A percentile compares a stretch with the other conserved stretches of the same genome.
These are phyloP conservation scores for Platycercus adscitus DNA, from an alignment of 2,113 vertebrate genomes.

Conservation along the genomic window DNA sequence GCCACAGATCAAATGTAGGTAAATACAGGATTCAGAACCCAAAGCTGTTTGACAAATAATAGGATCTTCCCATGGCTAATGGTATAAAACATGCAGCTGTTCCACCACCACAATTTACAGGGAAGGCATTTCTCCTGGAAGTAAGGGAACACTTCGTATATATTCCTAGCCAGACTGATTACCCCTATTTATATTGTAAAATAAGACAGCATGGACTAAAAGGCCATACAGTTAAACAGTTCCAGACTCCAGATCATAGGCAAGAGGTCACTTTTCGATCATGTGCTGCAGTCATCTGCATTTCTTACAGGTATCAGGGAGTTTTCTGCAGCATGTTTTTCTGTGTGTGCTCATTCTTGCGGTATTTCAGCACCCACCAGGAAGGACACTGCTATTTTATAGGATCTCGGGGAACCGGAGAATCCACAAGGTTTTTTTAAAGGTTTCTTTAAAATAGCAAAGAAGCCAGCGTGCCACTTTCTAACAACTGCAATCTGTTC, in stretches of 20 bases:
- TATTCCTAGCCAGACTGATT: conserved; percentile 45
- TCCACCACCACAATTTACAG: conserved; percentile 10
- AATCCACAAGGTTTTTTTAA: not conserved
- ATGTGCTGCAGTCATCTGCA: not conserved
- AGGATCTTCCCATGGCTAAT: not conserved
- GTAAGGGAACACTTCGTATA: conserved; percentile 10
- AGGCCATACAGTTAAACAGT: not conserved
- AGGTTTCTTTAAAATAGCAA: not conserved
- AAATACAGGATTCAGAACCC: not conserved
- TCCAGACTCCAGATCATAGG: not conserved
- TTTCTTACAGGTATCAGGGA: not conserved
- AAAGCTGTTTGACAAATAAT: not conserved
- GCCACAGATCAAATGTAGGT: not conserved
- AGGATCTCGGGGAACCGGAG: not conserved
- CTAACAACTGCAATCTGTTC: not conserved
- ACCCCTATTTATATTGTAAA: conserved; percentile 39
- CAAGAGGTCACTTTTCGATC: not conserved
- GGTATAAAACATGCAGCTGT: conserved; percentile 24
- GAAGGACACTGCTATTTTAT: not conserved
- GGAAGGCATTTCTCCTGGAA: conserved; percentile 27
- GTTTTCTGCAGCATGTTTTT: not conserved
- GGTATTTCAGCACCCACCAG: not conserved
- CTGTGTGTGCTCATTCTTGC: not conserved
- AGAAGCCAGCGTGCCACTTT: not conserved
- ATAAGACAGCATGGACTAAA: conserved; percentile 17